Evolutionary conservation across 1,140 invertebrate genomes (phyloP).

Genomic region (Drepana arcuata): DNA sequence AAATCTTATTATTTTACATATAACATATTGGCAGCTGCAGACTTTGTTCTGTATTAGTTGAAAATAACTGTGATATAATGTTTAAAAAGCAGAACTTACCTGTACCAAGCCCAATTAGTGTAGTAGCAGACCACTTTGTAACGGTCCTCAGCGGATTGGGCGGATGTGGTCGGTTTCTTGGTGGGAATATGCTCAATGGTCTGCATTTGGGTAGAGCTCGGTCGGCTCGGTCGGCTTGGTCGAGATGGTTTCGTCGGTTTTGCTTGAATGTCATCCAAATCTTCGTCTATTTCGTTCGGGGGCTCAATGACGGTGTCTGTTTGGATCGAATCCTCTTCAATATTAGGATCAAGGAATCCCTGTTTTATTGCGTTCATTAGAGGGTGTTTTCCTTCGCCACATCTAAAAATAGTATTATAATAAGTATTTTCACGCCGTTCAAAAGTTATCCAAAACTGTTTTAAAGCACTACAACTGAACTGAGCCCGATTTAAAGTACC

Average conservation of each 20-base stretch:
- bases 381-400: slow-evolving; percentile 83
- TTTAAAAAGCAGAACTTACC: slow-evolving; percentile 35
- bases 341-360: slow-evolving; percentile 71
- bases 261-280: slow-evolving; percentile 56
- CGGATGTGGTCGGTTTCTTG: slow-evolving; percentile 5
- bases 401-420: too few species aligned
- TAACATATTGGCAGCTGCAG: too few species aligned
- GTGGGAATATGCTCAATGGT: slow-evolving; percentile 6
- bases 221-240: slow-evolving; percentile 9
- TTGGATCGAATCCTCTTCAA: slow-evolving; percentile 21
- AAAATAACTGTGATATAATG: too few species aligned
- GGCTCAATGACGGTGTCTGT: slow-evolving; percentile 26
- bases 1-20: too few species aligned
- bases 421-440: too few species aligned
- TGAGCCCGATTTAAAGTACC: too few species aligned
- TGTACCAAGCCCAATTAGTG: slow-evolving; percentile 95
- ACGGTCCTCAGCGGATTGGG: slow-evolving; percentile 30
- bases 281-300: slow-evolving; percentile 35
- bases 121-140: slow-evolving; percentile 92
- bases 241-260: slow-evolving; percentile 11
- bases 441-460: too few species aligned
- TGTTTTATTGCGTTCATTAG: slow-evolving; percentile 80
- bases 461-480: too few species aligned
- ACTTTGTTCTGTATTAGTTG: too few species aligned
- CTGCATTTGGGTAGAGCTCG: slow-evolving; percentile 6